Percentiles rank a stretch among this genome's conserved stretches.
phyloP scores from a whole-genome alignment of 2,113 vertebrate genomes.

The Corynorhinus townsendii region DNA sequence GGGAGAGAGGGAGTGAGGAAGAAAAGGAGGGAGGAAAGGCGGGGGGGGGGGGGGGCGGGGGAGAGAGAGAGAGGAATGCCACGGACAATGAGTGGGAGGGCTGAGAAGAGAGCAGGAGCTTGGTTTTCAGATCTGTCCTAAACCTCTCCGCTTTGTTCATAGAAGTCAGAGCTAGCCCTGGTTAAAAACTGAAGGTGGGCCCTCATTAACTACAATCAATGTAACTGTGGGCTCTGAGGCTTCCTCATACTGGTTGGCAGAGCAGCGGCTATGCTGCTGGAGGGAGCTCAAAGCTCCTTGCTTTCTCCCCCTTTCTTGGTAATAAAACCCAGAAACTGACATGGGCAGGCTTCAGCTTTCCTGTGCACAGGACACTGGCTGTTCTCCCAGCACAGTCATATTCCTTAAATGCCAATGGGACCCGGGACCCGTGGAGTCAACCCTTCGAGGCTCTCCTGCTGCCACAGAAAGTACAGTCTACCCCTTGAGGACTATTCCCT shows the following conservation, averaged over 20 bases:
- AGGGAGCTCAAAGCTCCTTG: neutral
- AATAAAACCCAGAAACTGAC: neutral
- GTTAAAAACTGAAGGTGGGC: neutral
- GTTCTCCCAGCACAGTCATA: no score
- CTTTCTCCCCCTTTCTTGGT: neutral
- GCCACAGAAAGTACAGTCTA: neutral
- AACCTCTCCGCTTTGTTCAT: constrained; percentile 45
- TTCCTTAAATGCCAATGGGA: neutral
- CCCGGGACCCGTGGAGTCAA: neutral
- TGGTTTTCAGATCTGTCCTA: constrained; percentile 47
- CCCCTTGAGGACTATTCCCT: neutral
- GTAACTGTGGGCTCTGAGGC: neutral
- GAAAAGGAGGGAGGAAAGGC: neutral
- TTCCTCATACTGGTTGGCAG: neutral
- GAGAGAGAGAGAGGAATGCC: neutral
- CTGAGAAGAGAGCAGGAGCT: neutral
- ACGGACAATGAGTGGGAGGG: neutral
- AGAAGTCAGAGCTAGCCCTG: constrained; percentile 31
- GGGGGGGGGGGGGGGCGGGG: neutral
- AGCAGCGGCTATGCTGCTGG: neutral
- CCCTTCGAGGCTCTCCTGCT: neutral
- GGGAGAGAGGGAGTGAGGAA: neutral
- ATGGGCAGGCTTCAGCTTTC: neutral
- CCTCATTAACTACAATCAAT: neutral
- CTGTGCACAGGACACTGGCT: neutral